A percentile compares a stretch with the other conserved stretches of the same genome.
These are phyloP conservation scores for Psittacula cyanocephala DNA, from an alignment of 2,113 vertebrate genomes.

Conservation along the genomic window DNA sequence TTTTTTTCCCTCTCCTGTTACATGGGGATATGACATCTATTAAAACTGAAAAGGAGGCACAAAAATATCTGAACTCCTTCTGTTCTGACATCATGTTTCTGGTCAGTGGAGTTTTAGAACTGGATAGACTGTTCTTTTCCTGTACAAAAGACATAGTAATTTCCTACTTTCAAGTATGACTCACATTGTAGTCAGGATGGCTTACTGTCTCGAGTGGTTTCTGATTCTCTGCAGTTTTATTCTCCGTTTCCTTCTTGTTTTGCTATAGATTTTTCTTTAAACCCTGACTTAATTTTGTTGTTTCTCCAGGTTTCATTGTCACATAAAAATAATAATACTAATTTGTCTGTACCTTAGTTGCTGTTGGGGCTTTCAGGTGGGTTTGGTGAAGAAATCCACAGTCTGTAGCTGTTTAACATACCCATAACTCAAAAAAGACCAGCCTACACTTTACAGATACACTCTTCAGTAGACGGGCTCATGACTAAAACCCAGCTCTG, in stretches of 20 bases:
- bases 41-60: slow-evolving; percentile 1
- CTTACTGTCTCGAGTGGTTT: not conserved
- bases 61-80: not conserved
- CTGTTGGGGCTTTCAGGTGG: not conserved
- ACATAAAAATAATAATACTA: not conserved
- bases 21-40: not conserved
- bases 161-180: not conserved
- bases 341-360: not conserved
- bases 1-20: not conserved
- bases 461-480: not conserved
- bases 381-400: not conserved
- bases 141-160: not conserved
- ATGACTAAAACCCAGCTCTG: not conserved
- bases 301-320: not conserved
- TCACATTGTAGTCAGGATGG: not conserved
- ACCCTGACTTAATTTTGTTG: not conserved
- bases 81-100: not conserved
- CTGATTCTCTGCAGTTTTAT: not conserved
- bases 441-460: not conserved
- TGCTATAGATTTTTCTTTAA: not conserved
- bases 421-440: not conserved
- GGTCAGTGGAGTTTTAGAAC: not conserved
- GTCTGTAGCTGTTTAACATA: not conserved
- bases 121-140: not conserved
- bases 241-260: not conserved